These are phyloP conservation scores for Cynaeus angustus DNA, from an alignment of 2,888 invertebrate species.

Conservation along the genomic window DNA sequence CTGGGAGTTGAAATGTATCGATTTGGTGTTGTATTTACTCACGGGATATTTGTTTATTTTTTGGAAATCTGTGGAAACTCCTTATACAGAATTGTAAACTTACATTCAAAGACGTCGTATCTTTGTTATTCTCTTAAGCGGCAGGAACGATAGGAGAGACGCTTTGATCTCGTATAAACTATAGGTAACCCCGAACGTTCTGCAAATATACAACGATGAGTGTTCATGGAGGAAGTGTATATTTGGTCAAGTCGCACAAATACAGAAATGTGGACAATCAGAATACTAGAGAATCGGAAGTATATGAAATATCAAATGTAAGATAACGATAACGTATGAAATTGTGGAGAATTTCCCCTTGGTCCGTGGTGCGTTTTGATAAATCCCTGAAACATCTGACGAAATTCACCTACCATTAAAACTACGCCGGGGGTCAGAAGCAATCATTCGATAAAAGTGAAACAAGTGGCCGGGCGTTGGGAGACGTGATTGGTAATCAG, in stretches of 20 bases:
- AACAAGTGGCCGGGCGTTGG: constrained; percentile 61
- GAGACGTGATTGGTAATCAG: constrained; percentile 61
- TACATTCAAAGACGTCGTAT: constrained; percentile 54
- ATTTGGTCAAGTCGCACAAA: constrained; percentile 33
- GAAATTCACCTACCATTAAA: constrained; percentile 68
- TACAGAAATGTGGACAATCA: background rate
- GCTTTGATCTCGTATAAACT: constrained; percentile 62
- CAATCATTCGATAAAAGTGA: constrained; percentile 68
- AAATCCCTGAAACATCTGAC: constrained; percentile 59
- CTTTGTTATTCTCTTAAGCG: constrained; percentile 58
- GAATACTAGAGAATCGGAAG: too few species aligned
- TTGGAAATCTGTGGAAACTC: constrained; percentile 66
- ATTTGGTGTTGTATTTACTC: constrained; percentile 58
- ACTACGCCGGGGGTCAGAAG: constrained; percentile 64
- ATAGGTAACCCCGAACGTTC: constrained; percentile 55
- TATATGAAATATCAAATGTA: too few species aligned
- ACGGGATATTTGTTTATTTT: constrained; percentile 67
- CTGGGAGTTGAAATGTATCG: constrained; percentile 18
- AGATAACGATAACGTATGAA: too few species aligned
- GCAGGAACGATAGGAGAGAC: constrained; percentile 59
- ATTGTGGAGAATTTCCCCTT: background rate
- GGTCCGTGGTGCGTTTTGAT: background rate
- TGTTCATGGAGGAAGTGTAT: constrained; percentile 28
- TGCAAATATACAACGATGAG: constrained; percentile 55
- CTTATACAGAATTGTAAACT: constrained; percentile 67